Percentiles rank a stretch among this genome's conserved stretches.
Evolutionary conservation across 2,888 invertebrate species (phyloP).

Genomic region (Andrena hattorfiana): DNA sequence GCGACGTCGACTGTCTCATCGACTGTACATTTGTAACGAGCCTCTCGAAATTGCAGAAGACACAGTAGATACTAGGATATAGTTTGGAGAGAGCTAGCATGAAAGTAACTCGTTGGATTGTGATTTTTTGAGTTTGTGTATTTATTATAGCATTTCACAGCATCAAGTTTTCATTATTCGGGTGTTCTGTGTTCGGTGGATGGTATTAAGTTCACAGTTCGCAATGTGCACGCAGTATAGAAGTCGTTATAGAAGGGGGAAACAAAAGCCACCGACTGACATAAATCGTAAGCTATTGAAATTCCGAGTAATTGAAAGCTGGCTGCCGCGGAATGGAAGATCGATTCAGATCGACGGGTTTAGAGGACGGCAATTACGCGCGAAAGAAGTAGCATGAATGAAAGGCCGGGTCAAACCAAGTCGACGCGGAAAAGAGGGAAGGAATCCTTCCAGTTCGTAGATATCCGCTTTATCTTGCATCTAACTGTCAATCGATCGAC

Average conservation of each 20-base stretch:
- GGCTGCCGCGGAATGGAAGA: not conserved
- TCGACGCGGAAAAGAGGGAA: conserved; percentile 43
- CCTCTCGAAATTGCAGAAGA: not conserved
- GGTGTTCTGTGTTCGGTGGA: too few species aligned
- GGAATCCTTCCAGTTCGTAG: conserved; percentile 65
- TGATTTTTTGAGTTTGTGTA: too few species aligned
- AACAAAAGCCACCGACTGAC: conserved; percentile 19
- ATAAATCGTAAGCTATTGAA: conserved; percentile 49
- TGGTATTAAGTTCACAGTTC: too few species aligned
- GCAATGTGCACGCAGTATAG: not conserved
- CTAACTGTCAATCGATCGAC: conserved; percentile 52
- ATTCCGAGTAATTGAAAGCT: conserved; percentile 38
- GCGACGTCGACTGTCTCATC: not conserved
- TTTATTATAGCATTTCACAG: too few species aligned
- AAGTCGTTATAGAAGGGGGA: not conserved
- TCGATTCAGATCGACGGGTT: conserved; percentile 25
- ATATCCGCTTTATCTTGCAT: conserved; percentile 64
- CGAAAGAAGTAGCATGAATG: conserved; percentile 25
- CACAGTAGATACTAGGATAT: too few species aligned
- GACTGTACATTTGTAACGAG: not conserved
- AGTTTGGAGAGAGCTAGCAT: too few species aligned
- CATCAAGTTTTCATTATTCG: too few species aligned
- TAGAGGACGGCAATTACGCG: conserved; percentile 45
- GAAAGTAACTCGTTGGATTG: too few species aligned
- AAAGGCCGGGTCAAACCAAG: conserved; percentile 29